phyloP scores from a whole-genome alignment of 2,113 vertebrate species.

The Epinephelus cyanopodus region DNA sequence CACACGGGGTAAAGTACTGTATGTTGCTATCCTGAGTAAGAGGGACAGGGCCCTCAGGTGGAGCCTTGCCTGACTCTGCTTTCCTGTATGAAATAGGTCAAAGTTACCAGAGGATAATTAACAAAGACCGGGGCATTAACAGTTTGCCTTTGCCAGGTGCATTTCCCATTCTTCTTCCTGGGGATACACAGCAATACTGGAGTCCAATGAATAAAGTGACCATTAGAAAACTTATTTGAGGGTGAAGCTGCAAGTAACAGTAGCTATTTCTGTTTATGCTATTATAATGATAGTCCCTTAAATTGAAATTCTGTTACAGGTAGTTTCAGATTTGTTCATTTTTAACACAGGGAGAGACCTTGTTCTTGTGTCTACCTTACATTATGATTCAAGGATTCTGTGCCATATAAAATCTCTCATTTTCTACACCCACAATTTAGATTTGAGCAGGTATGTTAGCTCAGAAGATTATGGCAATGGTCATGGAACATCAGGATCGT shows the following conservation, averaged over 20 bases:
- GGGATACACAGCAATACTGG: neutral
- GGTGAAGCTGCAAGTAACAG: neutral
- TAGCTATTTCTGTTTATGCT: neutral
- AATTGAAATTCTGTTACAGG: neutral
- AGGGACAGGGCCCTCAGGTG: conserved; percentile 40
- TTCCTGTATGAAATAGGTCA: conserved; percentile 26
- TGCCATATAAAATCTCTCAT: too few species aligned
- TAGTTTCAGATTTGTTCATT: too few species aligned
- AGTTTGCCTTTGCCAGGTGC: neutral
- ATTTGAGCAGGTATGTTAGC: too few species aligned
- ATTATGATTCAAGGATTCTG: too few species aligned
- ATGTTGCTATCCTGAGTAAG: conserved; percentile 37
- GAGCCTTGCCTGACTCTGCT: neutral
- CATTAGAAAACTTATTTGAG: neutral
- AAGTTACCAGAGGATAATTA: conserved; percentile 30
- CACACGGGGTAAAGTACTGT: conserved; percentile 33
- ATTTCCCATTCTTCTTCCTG: neutral
- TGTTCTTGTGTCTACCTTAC: too few species aligned
- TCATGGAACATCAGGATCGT: too few species aligned
- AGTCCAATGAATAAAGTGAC: neutral
- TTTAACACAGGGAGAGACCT: too few species aligned
- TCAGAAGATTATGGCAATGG: too few species aligned
- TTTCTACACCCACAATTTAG: too few species aligned
- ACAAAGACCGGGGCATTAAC: neutral
- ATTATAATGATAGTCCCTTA: neutral